Evolutionary conservation across 2,888 invertebrate species (phyloP).

Genomic region (Trisateles emortualis): DNA sequence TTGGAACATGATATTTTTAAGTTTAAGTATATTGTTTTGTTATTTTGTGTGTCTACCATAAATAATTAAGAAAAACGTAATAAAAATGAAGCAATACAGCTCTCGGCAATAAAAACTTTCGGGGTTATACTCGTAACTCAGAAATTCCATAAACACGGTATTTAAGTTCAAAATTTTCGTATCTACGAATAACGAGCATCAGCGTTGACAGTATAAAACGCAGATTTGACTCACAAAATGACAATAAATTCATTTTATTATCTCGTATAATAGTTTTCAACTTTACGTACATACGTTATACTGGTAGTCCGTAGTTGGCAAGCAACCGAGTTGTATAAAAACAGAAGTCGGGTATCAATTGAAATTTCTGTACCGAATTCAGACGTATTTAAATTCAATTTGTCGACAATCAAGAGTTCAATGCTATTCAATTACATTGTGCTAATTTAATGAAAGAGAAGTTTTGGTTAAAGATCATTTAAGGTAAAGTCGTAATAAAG

Average conservation of each 20-base stretch:
- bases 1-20: too few relatives aligned
- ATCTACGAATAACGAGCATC: slow-evolving; percentile 5
- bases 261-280: slow-evolving; percentile 48
- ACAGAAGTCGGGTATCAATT: slow-evolving; percentile 41
- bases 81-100: neutral
- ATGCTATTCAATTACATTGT: slow-evolving; percentile 3
- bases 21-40: too few relatives aligned
- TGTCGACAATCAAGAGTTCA: neutral
- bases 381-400: slow-evolving; percentile 23
- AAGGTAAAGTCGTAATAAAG: too few relatives aligned
- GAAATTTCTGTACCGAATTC: slow-evolving; percentile 25
- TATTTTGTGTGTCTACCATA: neutral
- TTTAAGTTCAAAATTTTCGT: slow-evolving; percentile 15
- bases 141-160: slow-evolving; percentile 1
- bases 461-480: neutral
- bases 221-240: slow-evolving; percentile 51
- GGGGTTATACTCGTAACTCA: neutral
- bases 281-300: slow-evolving; percentile 31
- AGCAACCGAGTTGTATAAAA: slow-evolving; percentile 39
- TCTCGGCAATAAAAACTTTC: neutral
- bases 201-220: slow-evolving; percentile 40
- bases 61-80: neutral
- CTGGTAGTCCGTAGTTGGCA: slow-evolving; percentile 41
- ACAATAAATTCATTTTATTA: slow-evolving; percentile 52
- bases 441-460: slow-evolving; percentile 8